Conservation (phyloP, 2,888 invertebrate species). For the Tenodera sinensis region DNA sequence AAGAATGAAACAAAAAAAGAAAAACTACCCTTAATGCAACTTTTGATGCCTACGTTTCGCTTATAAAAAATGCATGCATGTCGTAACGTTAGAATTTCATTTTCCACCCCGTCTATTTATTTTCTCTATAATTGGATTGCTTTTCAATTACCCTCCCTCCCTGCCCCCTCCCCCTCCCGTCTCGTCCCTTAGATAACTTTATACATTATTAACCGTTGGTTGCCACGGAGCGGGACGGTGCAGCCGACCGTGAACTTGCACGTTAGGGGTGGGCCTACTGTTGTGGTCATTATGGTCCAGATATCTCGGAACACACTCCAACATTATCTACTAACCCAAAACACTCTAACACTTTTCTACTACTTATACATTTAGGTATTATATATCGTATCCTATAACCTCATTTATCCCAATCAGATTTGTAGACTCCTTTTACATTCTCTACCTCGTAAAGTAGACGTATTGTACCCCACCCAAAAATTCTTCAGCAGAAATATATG, state of each 20-base stretch:
- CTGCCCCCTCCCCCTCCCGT: too few species aligned
- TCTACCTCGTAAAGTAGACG: too few species aligned
- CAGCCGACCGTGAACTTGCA: background rate
- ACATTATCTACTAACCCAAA: too few species aligned
- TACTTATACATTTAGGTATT: too few species aligned
- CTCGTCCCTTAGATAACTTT: slow-evolving; percentile 12
- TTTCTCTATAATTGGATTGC: slow-evolving; percentile 36
- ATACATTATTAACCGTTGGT: slow-evolving; percentile 21
- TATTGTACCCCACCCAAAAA: too few species aligned
- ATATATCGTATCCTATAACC: too few species aligned
- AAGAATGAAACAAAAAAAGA: background rate
- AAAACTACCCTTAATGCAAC: background rate
- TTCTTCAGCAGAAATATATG: too few species aligned
- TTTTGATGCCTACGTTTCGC: background rate
- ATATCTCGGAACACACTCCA: too few species aligned
- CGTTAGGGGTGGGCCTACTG: background rate
- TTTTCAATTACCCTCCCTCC: slow-evolving; percentile 35
- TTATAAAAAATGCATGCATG: slow-evolving; percentile 18
- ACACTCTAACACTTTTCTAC: too few species aligned
- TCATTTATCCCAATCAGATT: too few species aligned
- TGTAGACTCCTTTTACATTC: too few species aligned
- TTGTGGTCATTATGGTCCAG: background rate
- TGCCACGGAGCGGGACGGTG: background rate
- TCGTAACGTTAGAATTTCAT: slow-evolving; percentile 24
- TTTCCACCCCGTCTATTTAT: slow-evolving; percentile 36